Base-by-base conservation (phyloP, 2,797 vertebrate species). In the Anomalospiza imberbis region DNA sequence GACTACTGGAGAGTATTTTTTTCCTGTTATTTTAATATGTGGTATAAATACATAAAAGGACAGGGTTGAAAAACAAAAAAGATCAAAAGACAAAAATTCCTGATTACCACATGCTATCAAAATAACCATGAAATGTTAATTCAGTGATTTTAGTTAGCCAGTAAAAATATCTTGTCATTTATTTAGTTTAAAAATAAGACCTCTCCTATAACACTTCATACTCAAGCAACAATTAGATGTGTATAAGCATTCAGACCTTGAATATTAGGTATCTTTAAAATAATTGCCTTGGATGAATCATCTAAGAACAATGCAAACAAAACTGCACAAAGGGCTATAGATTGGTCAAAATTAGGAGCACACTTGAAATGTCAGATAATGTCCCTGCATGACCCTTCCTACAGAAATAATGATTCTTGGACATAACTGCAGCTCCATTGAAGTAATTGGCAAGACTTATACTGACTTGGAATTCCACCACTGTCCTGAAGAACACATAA, bases 381-480 rank as follows among this genome's bases (percentile, higher is more conserved):
- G 66, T 94, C 79, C 85, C 57, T 63, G 62, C 32, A 47, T 70
- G 73, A 94, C 80, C 85, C 70, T 88, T 51, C 26, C 91, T 78
- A 60, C 60, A 84, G 66, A 91, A 94, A 77, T 83, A 90, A 88
- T 90, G 91, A 58, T 73, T 75, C 58, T 84, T 96, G 80, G 94
- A 91, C 60, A 60, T 25, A 66, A 66, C 10, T 89, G 51, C 79
- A 93, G 51, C 60, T 93, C 48, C 70, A 78, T 17, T 93, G 82
- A 95, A 94, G 70, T 28, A 80, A 78, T 1, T 94, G 93, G 85
- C 92, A 91, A 88, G 53, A 89, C 29, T 93, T 75, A 57, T 53
- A 42, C 50, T n/a, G 48, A 85, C 82, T 96, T 95, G 38, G 42
- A 92, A 95, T 89, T 84, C 73, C 75, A 89, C 24, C 72, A 72